Conservation (phyloP, 37 sponge, comb jelly and placozoan genomes). For the Crambe crambe region DNA sequence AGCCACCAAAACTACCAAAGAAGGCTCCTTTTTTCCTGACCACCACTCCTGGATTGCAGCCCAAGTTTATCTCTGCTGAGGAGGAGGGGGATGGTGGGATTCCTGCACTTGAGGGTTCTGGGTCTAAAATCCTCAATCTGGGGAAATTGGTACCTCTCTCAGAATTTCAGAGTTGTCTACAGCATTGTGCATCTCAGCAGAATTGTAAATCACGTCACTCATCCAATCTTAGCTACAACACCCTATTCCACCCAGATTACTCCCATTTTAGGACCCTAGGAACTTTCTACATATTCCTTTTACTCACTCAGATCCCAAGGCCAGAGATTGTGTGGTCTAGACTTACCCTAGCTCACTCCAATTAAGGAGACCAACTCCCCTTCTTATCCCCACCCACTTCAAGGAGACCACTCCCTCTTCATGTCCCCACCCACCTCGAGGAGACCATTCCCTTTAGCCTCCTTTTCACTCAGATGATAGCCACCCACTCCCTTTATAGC, state of each 20-base stretch:
- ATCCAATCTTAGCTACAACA: too few relatives aligned
- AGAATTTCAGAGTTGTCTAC: conserved; percentile 54
- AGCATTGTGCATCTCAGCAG: conserved; percentile 3
- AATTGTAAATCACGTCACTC: conserved; percentile 52
- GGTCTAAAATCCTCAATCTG: conserved; percentile 58
- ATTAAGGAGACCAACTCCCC: too few relatives aligned
- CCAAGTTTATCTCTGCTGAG: conserved; percentile 52
- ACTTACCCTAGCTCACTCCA: too few relatives aligned
- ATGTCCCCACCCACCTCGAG: too few relatives aligned
- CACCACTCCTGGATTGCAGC: conserved; percentile 76
- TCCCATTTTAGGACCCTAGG: too few relatives aligned
- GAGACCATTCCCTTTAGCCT: too few relatives aligned
- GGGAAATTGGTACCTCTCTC: conserved; percentile 31
- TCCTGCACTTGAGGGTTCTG: neutral
- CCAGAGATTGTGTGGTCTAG: too few relatives aligned
- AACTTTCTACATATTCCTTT: too few relatives aligned
- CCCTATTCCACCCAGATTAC: too few relatives aligned
- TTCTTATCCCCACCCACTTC: neutral
- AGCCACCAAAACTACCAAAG: conserved; percentile 78
- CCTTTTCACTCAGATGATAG: too few relatives aligned
- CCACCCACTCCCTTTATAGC: too few relatives aligned
- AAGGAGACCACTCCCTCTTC: neutral
- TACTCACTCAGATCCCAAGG: too few relatives aligned
- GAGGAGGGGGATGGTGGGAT: conserved; percentile 22
- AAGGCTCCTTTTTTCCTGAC: conserved; percentile 95